phyloP scores from a whole-genome alignment of 1,140 invertebrate species.

The Macrostomum lignano region DNA sequence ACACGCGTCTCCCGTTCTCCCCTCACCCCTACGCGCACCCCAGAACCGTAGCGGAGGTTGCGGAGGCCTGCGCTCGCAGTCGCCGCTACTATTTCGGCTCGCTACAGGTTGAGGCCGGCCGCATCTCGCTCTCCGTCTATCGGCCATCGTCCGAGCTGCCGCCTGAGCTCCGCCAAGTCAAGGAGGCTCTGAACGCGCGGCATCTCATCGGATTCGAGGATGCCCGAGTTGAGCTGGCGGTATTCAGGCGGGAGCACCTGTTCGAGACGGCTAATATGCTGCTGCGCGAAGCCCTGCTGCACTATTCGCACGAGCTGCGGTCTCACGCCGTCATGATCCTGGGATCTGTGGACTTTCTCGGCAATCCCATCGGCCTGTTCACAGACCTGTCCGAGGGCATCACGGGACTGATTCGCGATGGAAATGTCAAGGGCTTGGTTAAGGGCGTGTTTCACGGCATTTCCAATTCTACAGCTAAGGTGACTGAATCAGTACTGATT shows the following conservation, averaged over 20 bases:
- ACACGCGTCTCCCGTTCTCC: no score
- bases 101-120: no score
- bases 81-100: no score
- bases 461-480: slow-evolving; percentile 81
- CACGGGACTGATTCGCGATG: slow-evolving; percentile 60
- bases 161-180: no score
- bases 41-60: no score
- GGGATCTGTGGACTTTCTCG: slow-evolving; percentile 79
- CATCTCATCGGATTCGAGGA: no score
- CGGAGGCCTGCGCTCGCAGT: no score
- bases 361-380: slow-evolving; percentile 74
- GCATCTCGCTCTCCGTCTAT: no score
- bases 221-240: no score
- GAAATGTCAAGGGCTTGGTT: slow-evolving; percentile 52
- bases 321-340: slow-evolving; percentile 78
- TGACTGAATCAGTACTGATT: slow-evolving; percentile 32
- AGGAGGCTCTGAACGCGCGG: no score
- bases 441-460: slow-evolving; percentile 85
- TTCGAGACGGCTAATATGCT: slow-evolving; percentile 59
- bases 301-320: slow-evolving; percentile 54
- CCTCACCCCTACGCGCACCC: no score
- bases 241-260: slow-evolving; percentile 48
- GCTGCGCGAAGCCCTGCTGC: slow-evolving; percentile 42
- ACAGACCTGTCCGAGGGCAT: slow-evolving; percentile 82
- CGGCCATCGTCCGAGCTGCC: no score